A percentile compares a stretch with the other conserved stretches of the same genome.
Evolutionary conservation across 2,888 invertebrate genomes (phyloP).

Genomic region (Scaeva pyrastri): DNA sequence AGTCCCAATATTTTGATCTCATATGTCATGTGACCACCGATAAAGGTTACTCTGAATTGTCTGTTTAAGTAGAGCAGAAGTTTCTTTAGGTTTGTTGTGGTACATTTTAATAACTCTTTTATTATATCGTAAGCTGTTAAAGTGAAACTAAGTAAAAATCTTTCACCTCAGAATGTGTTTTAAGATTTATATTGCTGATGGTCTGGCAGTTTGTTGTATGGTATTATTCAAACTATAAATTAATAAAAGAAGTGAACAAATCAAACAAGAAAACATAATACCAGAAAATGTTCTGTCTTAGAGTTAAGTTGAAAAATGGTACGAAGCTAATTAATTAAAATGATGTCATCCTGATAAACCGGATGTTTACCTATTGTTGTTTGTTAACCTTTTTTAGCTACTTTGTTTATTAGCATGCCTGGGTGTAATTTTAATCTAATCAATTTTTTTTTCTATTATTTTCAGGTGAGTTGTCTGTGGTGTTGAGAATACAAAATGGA

Average conservation of each 20-base stretch:
- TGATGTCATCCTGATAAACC: conserved; percentile 57
- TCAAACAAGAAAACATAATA: not conserved
- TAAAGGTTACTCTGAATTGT: conserved; percentile 21
- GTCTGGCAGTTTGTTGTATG: conserved; percentile 5
- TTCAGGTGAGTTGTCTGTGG: conserved; percentile 63
- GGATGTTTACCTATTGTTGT: conserved; percentile 53
- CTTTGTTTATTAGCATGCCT: conserved; percentile 3
- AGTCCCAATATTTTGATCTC: conserved; percentile 8
- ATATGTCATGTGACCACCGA: conserved; percentile 32
- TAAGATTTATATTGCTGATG: conserved; percentile 3
- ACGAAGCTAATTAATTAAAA: conserved; percentile 7
- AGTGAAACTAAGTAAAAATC: conserved; percentile 46
- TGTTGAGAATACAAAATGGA: conserved; percentile 25
- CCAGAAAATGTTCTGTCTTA: conserved; percentile 60
- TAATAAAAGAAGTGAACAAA: conserved; percentile 36
- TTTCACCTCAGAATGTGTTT: not conserved
- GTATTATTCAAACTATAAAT: not conserved
- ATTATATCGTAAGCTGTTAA: conserved; percentile 27
- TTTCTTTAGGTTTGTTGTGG: conserved; percentile 36
- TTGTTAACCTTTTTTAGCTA: conserved; percentile 10
- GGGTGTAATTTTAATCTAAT: conserved; percentile 54
- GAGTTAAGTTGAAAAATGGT: conserved; percentile 58
- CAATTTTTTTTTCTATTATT: conserved; percentile 38
- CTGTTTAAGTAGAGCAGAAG: conserved; percentile 40
- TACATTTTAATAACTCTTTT: not conserved